Evolutionary conservation across 2,113 vertebrate species (phyloP), one percentile per base, ranked within the genome.

Genomic region (Scopus umbretta): DNA sequence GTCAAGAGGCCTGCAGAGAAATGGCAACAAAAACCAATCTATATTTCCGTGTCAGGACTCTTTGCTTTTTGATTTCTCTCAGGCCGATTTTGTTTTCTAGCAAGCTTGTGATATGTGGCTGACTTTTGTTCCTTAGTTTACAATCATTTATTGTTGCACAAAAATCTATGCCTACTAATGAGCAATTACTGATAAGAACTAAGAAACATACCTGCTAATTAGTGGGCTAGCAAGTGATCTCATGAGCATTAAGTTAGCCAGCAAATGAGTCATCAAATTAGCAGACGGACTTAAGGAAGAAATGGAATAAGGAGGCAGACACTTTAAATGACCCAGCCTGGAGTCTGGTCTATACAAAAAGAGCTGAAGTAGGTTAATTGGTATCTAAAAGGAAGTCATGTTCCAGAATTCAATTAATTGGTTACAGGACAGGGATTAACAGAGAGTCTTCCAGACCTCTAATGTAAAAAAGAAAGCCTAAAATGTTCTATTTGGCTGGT

Each of bases 201-300:
- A 88, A 88, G 78, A 93, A 97, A 92, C 36, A 61, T 76, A 86
- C 36, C 79, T 95, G 90, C 58, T 95, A 95, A 88, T 96, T 88
- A 94, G 79, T 83, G 88, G 40, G 40, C 58, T 75, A 90, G 74
- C 23, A 61, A 95, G 52, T 0, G 9, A 67, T 88, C 52, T 89
- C 40, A 65, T 86, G 52, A 82, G 32, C 55, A 63, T 62, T 68
- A 79, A 79, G 74, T 85, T 94, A 85, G 62, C 71, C 58, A 95
- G 49, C 23, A 52, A 88, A 76, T 76, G 45, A 92, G 49, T 85
- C 74, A 80, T 53, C 26, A 36, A 61, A 49, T 72, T 91, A 67
- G 19, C 40, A 66, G n/a, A 42, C 19, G 42, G 16, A 66, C 30
- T 30, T 86, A 49, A 29, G 30, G 26, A 93, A 79, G 66, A 63